Evolutionary conservation across 1,140 invertebrate species (phyloP).

Genomic region (Papilio polyxenes): DNA sequence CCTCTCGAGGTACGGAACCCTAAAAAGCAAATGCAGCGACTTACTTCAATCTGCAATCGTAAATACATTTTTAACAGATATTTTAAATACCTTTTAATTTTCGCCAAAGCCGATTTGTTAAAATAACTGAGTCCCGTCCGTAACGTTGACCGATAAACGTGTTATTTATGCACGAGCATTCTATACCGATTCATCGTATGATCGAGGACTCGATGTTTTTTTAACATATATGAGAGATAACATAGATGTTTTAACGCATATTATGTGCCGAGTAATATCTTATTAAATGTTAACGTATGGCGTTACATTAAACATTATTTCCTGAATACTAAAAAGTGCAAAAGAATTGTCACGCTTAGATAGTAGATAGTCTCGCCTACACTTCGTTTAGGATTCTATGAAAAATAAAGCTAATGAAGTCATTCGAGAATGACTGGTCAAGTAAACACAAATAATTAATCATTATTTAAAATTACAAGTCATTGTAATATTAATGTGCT

Average conservation of each 20-base stretch:
- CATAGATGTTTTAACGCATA: too few species aligned
- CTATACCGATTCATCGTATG: neutral
- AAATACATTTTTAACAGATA: neutral
- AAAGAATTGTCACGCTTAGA: neutral
- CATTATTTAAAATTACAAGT: slow-evolving; percentile 14
- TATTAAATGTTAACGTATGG: neutral
- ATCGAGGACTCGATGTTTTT: neutral
- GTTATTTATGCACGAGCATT: neutral
- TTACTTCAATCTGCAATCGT: neutral
- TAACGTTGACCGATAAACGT: neutral
- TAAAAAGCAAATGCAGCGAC: neutral
- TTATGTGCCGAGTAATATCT: too few species aligned
- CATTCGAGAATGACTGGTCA: neutral
- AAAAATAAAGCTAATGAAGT: neutral
- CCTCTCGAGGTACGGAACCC: too few species aligned
- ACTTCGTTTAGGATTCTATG: neutral
- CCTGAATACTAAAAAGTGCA: neutral
- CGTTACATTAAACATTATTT: neutral
- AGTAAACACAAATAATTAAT: neutral
- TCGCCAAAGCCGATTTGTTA: neutral
- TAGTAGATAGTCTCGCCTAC: neutral
- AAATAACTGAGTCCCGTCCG: neutral
- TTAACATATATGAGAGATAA: neutral
- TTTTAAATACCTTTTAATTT: slow-evolving; percentile 14
- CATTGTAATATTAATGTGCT: slow-evolving; percentile 26